Conservation (phyloP, 1,140 invertebrate genomes). For the Oryctes rhinoceros region DNA sequence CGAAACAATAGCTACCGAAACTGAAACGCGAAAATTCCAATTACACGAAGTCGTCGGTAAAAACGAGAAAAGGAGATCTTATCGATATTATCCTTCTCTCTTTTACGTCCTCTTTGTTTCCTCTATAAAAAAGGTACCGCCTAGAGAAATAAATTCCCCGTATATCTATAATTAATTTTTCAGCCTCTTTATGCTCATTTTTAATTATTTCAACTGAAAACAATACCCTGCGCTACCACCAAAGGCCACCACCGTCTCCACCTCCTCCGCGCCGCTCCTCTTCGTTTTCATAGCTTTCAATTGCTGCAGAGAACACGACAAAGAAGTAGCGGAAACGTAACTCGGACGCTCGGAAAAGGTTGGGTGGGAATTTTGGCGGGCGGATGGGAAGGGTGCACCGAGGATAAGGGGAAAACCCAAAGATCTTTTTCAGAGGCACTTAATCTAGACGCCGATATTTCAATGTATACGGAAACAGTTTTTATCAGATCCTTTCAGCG, state of each 20-base stretch:
- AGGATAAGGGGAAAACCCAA: background rate
- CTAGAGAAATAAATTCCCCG: slow-evolving; percentile 34
- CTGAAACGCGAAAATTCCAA: background rate
- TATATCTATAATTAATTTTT: slow-evolving; percentile 38
- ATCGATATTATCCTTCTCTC: background rate
- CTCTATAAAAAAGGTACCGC: background rate
- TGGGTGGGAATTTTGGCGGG: no score
- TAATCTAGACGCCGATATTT: slow-evolving; percentile 36
- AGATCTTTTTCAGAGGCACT: slow-evolving; percentile 31
- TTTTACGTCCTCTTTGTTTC: background rate
- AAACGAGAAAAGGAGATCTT: no score
- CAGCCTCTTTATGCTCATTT: slow-evolving; percentile 34
- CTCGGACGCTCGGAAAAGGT: background rate
- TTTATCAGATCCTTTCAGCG: slow-evolving; percentile 31
- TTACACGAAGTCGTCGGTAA: no score
- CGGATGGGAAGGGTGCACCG: background rate
- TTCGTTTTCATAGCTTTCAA: background rate
- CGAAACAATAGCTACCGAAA: background rate
- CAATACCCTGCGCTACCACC: slow-evolving; percentile 9
- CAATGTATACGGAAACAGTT: slow-evolving; percentile 34
- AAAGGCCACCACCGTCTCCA: background rate
- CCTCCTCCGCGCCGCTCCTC: background rate
- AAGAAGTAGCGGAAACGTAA: slow-evolving; percentile 25
- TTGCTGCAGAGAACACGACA: slow-evolving; percentile 8
- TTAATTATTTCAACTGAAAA: slow-evolving; percentile 25